Percentiles rank a stretch among this genome's conserved stretches.
Conservation (phyloP, 2,888 invertebrate species). For the Chrysolina haemoptera region DNA sequence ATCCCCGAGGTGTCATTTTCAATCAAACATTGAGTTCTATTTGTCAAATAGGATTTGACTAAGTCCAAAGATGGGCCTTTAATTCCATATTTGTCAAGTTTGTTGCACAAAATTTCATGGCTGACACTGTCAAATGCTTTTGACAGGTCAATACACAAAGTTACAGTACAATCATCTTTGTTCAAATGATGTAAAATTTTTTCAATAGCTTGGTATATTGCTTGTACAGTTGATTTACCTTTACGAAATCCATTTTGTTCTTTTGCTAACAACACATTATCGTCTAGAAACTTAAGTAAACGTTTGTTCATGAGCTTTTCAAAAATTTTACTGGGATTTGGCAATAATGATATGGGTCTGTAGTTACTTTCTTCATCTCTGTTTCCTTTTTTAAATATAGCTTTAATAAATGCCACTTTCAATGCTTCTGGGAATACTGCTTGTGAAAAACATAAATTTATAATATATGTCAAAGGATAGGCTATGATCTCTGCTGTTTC, state of each 20-base stretch:
- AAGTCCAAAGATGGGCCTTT: neutral
- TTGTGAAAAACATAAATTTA: constrained; percentile 16
- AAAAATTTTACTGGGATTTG: constrained; percentile 33
- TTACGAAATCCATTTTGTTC: constrained; percentile 30
- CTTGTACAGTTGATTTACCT: constrained; percentile 23
- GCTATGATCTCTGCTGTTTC: constrained; percentile 24
- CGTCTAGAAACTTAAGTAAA: constrained; percentile 3
- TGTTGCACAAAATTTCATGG: neutral
- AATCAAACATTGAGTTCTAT: neutral
- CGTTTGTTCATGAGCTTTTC: constrained; percentile 23
- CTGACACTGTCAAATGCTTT: neutral
- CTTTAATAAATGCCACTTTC: constrained; percentile 30
- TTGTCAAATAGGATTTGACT: neutral
- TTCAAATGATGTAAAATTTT: constrained; percentile 20
- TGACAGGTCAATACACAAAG: constrained; percentile 10
- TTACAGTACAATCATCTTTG: constrained; percentile 8
- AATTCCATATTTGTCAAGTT: neutral
- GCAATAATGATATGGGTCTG: constrained; percentile 22
- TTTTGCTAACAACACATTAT: neutral
- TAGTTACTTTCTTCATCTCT: constrained; percentile 27
- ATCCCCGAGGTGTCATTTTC: neutral
- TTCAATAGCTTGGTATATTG: constrained; percentile 30
- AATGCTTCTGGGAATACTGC: constrained; percentile 18
- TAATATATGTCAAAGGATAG: constrained; percentile 27
- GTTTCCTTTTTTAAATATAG: constrained; percentile 28